Evolutionary conservation across 2,888 invertebrate genomes (phyloP).

Genomic region (Bombylius discolor): DNA sequence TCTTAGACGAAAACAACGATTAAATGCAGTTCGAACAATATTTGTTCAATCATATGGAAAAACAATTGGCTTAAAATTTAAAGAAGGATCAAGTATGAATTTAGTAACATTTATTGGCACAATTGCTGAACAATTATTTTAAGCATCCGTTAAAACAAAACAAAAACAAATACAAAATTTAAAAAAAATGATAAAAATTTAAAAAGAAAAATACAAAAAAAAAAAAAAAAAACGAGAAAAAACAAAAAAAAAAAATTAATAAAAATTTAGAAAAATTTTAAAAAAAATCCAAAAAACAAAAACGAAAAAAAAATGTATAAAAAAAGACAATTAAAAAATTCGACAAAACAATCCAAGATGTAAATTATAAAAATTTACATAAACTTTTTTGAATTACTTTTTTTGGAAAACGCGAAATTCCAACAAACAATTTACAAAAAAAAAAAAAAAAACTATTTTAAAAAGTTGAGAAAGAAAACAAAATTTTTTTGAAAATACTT

Average conservation of each 20-base stretch:
- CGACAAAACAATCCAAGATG: background rate
- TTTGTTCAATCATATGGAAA: conserved; percentile 30
- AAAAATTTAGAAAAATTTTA: background rate
- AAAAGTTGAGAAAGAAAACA: too few species aligned
- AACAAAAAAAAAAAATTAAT: background rate
- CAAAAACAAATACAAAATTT: background rate
- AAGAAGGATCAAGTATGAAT: conserved; percentile 30
- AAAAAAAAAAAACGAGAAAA: background rate
- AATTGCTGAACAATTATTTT: conserved; percentile 21
- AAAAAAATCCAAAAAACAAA: background rate
- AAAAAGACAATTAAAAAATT: background rate
- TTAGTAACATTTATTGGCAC: conserved; percentile 27
- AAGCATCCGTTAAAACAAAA: background rate
- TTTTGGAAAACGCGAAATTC: too few species aligned
- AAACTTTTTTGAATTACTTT: too few species aligned
- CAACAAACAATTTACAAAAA: too few species aligned
- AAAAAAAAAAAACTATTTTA: too few species aligned
- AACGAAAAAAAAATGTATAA: background rate
- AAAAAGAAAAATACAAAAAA: background rate
- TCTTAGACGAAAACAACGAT: conserved; percentile 28
- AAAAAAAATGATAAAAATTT: too few species aligned
- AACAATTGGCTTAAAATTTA: conserved; percentile 30
- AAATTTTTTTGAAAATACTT: too few species aligned
- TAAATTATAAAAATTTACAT: too few species aligned
- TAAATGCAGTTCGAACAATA: conserved; percentile 27